Conservation (phyloP, 2,888 invertebrate species). For the Ichneumoninae sp. region DNA sequence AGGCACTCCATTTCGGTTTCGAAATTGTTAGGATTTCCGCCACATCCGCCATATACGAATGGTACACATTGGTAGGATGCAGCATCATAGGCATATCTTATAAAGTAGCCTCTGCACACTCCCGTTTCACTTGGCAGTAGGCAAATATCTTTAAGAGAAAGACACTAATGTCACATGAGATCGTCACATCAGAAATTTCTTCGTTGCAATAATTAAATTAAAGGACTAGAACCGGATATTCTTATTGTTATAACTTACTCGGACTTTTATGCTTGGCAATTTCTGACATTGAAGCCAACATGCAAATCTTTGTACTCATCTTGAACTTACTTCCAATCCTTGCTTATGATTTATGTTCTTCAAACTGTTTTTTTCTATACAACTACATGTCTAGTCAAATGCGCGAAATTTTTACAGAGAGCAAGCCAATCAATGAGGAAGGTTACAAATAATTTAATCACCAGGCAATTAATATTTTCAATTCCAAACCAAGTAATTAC, state of each 20-base stretch:
- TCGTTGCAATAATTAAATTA: background rate
- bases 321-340: background rate
- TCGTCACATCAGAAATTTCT: background rate
- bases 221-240: background rate
- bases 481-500: background rate
- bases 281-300: background rate
- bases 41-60: constrained; percentile 67
- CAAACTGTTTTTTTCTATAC: background rate
- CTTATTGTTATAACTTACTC: background rate
- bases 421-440: background rate
- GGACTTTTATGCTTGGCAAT: background rate
- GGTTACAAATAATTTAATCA: background rate
- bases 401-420: background rate
- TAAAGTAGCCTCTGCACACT: background rate
- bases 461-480: background rate
- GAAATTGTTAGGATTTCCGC: constrained; percentile 60
- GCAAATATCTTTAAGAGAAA: background rate
- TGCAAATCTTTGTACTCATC: constrained; percentile 9
- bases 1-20: background rate
- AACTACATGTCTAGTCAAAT: background rate
- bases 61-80: constrained; percentile 28
- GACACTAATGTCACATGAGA: background rate
- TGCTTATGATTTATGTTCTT: background rate
- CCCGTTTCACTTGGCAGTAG: background rate
- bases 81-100: background rate